Evolutionary conservation across 2,888 invertebrate genomes (phyloP), one percentile per base, ranked within the genome.

Genomic region (Cybosia mesomella): DNA sequence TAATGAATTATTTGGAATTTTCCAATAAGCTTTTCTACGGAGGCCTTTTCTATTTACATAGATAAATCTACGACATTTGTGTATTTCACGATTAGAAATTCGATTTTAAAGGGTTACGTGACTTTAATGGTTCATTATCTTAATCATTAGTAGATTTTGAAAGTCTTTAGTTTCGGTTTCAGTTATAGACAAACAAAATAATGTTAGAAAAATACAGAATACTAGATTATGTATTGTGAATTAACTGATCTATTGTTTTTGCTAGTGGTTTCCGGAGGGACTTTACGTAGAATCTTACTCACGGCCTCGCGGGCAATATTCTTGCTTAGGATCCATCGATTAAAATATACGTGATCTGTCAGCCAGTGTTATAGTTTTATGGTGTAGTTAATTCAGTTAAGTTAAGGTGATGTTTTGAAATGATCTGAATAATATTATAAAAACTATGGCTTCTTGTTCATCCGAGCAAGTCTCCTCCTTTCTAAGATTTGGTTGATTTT

Each of bases 1-100:
- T 94, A 94, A 94, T 94, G 93, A 94, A 94, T 94, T 94, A 93
- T 93, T 89, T 92, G 89, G 85, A 83, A 89, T 87, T 87, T 87
- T 91, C 90, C 92, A 92, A 92, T 93, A 93, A 92, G 85, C 87
- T 86, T 85, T 78, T 74, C 63, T 66, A 58, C 53, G 62, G 60
- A 76, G 71, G 68, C 65, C 68, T 73, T 71, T 71, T 54, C 72
- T 65, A 66, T 54, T 66, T 67, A 63, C 61, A 68, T 67, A 66
- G 18, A 72, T 71, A 73, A 65, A 49, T 71, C 68, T 63, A 63
- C 61, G 58, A 71, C 66, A 60, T 66, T 75, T 71, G 61, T 79
- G 32, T 70, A 75, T 73, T 73, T 73, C 63, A 22, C 54, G 34
- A 63, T 63, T 54, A 63, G 22, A 34, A 36, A 34, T 54, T 34